Percentiles rank a stretch among this genome's conserved stretches.
phyloP scores from a whole-genome alignment of 2,888 invertebrate genomes.

The Plebejus melissa region DNA sequence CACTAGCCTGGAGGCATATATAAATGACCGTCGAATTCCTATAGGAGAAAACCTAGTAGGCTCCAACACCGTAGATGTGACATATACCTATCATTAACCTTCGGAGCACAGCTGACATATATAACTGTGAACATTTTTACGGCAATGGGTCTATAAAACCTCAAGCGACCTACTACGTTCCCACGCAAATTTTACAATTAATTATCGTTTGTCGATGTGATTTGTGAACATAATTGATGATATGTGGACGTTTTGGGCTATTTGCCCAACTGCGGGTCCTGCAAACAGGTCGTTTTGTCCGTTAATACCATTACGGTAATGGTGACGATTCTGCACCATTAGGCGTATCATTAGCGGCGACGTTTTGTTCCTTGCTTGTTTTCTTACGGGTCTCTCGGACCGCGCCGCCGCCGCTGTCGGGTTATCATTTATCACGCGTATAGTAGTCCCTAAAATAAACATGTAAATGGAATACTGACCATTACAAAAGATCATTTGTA shows the following conservation, averaged over 20 bases:
- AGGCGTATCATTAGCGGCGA: slow-evolving; percentile 62
- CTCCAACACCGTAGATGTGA: background rate
- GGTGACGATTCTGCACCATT: slow-evolving; percentile 66
- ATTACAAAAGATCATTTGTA: background rate
- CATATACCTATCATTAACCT: slow-evolving; percentile 11
- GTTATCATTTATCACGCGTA: slow-evolving; percentile 68
- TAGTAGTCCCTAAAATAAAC: slow-evolving; percentile 37
- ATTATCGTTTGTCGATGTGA: slow-evolving; percentile 22
- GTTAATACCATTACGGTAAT: slow-evolving; percentile 48
- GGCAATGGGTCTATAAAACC: background rate
- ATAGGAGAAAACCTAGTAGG: background rate
- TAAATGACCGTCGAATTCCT: background rate
- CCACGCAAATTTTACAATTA: slow-evolving; percentile 15
- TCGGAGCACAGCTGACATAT: background rate
- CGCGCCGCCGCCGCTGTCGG: slow-evolving; percentile 48
- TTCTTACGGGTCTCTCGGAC: slow-evolving; percentile 58
- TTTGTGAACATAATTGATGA: slow-evolving; percentile 60
- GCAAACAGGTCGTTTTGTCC: slow-evolving; percentile 65
- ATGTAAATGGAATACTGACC: slow-evolving; percentile 30
- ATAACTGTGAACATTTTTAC: background rate
- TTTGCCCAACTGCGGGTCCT: slow-evolving; percentile 63
- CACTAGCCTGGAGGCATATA: background rate
- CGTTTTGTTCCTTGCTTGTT: slow-evolving; percentile 62
- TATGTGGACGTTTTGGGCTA: slow-evolving; percentile 53
- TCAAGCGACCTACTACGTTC: background rate